Evolutionary conservation across 2,113 vertebrate species (phyloP), one percentile per base, ranked within the genome.

Genomic region (Platichthys stellatus): DNA sequence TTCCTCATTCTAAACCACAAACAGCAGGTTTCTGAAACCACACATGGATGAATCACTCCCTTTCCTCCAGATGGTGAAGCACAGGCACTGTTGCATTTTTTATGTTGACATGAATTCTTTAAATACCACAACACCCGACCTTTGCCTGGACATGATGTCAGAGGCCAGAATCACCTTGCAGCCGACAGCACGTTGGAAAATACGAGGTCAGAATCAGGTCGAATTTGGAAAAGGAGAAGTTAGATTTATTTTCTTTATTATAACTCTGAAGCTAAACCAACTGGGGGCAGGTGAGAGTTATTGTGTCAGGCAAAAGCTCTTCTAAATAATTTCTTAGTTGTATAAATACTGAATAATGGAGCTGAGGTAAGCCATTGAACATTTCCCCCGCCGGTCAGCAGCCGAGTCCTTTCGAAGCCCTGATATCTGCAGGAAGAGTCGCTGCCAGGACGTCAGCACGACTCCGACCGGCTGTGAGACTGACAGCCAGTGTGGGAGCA

Each of bases 351-450:
- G 54, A 47, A 24, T 49, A 11, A 18, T 1, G 8, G 23, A 69
- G 17, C 28, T 63, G 38, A n/a, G 23, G 24, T 56, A 60, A 24
- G 20, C 13, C 38, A 43, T 54, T 14, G 54, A 56, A 63, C 35
- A 15, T 62, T 47, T 28, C 26, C 51, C 51, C 24, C 24, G 51
- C 15, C 10, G 35, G 53, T 68, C 20, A 65, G 45, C 14, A 15
- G 43, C 31, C 31, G 31, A 31, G 31, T 7, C 31, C 31, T 1
- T 31, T 31, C 31, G 5, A 31, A 31, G 31, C 61, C 35, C 11
- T 11, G 43, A 24, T 60, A 51, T 75, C 13, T 59, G n/a, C 58
- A 54, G 56, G 38, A 35, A 79, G 12, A 10, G n/a, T 12, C 49
- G 8, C 18, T 15, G 51, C 51, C 18, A 3, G 18, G 31, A n/a